Evolutionary conservation across 2,113 vertebrate species (phyloP).

Genomic region (Triplophysa tibetana): DNA sequence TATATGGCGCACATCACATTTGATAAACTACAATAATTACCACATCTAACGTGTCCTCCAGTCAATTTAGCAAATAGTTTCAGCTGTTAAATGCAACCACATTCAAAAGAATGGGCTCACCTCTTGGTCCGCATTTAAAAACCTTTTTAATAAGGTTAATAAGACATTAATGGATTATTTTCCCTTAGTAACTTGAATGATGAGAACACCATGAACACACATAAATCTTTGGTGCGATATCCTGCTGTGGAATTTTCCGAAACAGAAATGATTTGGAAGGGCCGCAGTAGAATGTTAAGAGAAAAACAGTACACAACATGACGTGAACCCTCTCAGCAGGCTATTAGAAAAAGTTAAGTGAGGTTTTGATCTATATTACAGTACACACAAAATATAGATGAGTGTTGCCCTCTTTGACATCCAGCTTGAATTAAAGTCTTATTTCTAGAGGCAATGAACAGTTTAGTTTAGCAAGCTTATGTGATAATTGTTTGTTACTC

Average conservation of each 20-base stretch:
- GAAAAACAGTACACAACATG: neutral
- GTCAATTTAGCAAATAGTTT: conserved; percentile 8
- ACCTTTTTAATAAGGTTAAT: neutral
- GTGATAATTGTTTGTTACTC: neutral
- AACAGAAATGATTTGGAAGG: neutral
- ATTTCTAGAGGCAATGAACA: neutral
- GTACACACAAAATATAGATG: neutral
- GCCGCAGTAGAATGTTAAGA: neutral
- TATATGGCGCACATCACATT: conserved; percentile 26
- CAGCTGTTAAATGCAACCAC: neutral
- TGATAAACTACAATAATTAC: conserved; percentile 27
- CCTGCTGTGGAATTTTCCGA: neutral
- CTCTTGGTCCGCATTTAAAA: neutral
- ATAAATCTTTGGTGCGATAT: neutral
- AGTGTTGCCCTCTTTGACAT: neutral
- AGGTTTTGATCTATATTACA: neutral
- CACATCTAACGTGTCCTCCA: conserved; percentile 12
- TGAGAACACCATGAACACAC: neutral
- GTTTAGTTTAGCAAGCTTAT: neutral
- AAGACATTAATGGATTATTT: neutral
- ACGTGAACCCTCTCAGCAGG: neutral
- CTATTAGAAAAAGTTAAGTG: conserved; percentile 1
- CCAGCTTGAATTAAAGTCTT: neutral
- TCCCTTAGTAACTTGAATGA: neutral
- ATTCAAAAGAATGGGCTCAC: neutral